Percentiles rank a stretch among this genome's conserved stretches.
phyloP scores from a whole-genome alignment of 2,113 vertebrate species.

The Prolemur simus region DNA sequence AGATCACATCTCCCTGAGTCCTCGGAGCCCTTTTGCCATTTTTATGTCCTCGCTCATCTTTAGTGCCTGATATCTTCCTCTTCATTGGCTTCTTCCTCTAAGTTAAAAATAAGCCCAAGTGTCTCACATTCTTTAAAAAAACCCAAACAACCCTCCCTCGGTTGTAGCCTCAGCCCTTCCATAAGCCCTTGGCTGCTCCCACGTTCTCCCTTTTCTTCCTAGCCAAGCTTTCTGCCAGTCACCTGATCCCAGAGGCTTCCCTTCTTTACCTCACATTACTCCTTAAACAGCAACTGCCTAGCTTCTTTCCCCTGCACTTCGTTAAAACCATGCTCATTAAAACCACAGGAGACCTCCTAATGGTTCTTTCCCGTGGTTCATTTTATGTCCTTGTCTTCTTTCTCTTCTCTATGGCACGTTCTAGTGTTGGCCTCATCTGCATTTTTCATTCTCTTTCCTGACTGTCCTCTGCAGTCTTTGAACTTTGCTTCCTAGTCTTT shows the following conservation, averaged over 20 bases:
- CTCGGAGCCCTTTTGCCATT: background rate
- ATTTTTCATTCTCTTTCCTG: background rate
- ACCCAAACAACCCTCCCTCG: background rate
- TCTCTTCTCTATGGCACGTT: background rate
- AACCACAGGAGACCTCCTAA: background rate
- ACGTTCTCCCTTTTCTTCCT: background rate
- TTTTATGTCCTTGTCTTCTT: background rate
- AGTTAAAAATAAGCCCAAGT: background rate
- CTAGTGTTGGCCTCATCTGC: background rate
- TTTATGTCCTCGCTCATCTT: background rate
- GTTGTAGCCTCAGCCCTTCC: background rate
- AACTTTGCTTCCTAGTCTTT: background rate
- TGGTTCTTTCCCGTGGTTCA: background rate
- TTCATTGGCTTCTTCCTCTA: background rate
- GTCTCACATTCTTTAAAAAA: background rate
- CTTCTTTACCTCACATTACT: background rate
- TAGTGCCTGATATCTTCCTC: background rate
- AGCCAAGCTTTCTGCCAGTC: background rate
- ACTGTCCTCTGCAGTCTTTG: background rate
- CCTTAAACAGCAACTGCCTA: background rate
- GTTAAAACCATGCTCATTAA: background rate
- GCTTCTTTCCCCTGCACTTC: background rate
- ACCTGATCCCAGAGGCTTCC: background rate
- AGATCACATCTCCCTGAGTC: background rate
- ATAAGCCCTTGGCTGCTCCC: background rate